Conservation (phyloP, 2,113 vertebrate species). For the Vulpes lagopus region DNA sequence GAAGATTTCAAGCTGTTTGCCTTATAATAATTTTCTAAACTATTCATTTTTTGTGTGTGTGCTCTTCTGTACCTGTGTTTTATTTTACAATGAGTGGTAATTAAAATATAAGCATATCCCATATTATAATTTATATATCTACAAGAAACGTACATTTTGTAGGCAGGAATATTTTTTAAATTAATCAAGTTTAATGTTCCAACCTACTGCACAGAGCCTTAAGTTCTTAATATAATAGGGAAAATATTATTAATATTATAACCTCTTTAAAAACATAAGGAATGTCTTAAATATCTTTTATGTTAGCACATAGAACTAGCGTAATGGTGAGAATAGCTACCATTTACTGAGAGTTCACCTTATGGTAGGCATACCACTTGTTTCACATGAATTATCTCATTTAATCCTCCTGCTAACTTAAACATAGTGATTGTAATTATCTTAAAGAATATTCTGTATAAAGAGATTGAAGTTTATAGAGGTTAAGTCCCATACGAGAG, state of each 20-base stretch:
- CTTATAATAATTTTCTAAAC: background rate
- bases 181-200: background rate
- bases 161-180: conserved; percentile 29
- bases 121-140: conserved; percentile 28
- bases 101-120: background rate
- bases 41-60: background rate
- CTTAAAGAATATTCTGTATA: background rate
- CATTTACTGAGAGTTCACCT: background rate
- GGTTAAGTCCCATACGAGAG: background rate
- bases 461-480: background rate
- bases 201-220: background rate
- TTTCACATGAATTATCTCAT: background rate
- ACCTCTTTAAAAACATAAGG: background rate
- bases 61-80: background rate
- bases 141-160: background rate
- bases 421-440: background rate
- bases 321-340: background rate
- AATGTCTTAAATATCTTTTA: background rate
- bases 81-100: conserved; percentile 40
- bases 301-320: background rate
- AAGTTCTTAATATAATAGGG: background rate
- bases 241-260: conserved; percentile 44
- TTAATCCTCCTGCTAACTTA: background rate
- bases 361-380: background rate
- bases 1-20: background rate